Base-by-base conservation (phyloP, 2,888 invertebrate species). In the Xestobium rufovillosum region DNA sequence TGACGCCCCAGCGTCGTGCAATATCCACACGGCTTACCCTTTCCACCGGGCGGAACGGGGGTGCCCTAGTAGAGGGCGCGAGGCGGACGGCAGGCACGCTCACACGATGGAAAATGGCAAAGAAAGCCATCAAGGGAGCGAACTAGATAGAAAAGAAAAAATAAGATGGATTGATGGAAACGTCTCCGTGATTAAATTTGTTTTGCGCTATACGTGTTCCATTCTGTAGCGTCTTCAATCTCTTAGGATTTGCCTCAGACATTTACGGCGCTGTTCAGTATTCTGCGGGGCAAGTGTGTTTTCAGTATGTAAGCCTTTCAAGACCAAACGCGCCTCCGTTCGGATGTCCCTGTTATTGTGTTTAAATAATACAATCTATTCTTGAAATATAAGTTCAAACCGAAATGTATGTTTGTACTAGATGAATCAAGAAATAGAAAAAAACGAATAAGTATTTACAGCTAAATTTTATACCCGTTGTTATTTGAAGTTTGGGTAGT, bases 101-200 rank as follows among this genome's bases (percentile, higher is more conserved):
- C 54, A 52, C 53, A 49, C 52, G 50, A 56, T 50, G 53, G 55
- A 61, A 61, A 60, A 63, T 60, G 60, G 59, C 59, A 61, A 61
- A 62, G 61, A 62, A 62, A 61, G 61, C 59, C 60, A 60, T 60
- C 60, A 60, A 52, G 59, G 59, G 58, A 57, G 51, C 47, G 54
- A 57, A 54, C 55, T 54, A 52, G 57, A 54, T 56, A 59, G 53
- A 56, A 53, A 55, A 49, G 50, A 59, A 57, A 55, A 59, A 58
- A 61, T 58, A 61, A 63, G 64, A 64, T 63, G 59, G 61, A 66
- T 65, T 65, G 63, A 63, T 65, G 64, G 60, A 58, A 62, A 63
- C 59, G 62, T 62, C 62, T 60, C 59, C 59, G 58, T 63, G 63
- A 64, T 65, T 62, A 62, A 64, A 64, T 64, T 65, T 65, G 61